Evolutionary conservation across 2,113 vertebrate species (phyloP).

Genomic region (Mellivora capensis): DNA sequence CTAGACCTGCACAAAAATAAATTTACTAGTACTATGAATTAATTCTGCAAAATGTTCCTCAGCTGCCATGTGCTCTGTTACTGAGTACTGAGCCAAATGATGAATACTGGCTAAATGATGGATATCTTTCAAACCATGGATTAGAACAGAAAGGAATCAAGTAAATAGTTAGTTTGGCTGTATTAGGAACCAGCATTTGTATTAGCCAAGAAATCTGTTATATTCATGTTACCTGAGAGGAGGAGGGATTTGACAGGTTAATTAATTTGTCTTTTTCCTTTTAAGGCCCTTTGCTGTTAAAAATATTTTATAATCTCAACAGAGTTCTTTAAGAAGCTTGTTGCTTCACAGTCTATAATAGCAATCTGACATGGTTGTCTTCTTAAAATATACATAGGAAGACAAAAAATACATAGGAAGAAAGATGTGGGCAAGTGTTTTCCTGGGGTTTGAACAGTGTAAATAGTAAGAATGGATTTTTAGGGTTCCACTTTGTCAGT

Average conservation of each 20-base stretch:
- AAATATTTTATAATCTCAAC: background rate
- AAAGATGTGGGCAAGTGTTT: background rate
- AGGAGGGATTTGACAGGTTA: background rate
- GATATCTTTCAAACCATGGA: background rate
- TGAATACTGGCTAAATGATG: background rate
- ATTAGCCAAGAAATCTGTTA: background rate
- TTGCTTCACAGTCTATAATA: background rate
- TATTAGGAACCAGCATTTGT: background rate
- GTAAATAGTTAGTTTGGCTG: background rate
- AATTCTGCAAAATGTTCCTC: slow-evolving; percentile 23
- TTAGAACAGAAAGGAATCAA: background rate
- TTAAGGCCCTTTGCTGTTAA: background rate
- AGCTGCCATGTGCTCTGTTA: background rate
- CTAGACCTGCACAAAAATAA: background rate
- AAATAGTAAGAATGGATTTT: background rate
- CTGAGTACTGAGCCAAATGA: background rate
- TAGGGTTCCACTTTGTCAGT: slow-evolving; percentile 1
- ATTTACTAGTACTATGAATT: background rate
- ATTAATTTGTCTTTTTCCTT: background rate
- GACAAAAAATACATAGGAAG: background rate
- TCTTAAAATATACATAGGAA: background rate
- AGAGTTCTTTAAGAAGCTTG: background rate
- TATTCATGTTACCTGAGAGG: background rate
- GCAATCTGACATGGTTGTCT: background rate
- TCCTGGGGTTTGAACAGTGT: background rate